Conservation (phyloP, 2,113 vertebrate species). For the Cinclus cinclus region DNA sequence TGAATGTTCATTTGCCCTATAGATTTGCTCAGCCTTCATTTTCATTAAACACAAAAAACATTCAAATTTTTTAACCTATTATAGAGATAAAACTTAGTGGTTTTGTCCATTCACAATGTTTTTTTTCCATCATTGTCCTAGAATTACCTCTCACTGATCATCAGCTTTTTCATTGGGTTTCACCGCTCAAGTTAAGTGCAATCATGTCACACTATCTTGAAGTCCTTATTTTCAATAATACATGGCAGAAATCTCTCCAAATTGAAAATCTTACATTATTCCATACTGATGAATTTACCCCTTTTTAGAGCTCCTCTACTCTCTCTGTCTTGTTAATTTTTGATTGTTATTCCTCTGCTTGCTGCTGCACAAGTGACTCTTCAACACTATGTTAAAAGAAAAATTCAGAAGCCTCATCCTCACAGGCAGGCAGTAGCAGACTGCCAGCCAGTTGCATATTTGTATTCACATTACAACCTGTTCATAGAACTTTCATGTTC, state of each 20-base stretch:
- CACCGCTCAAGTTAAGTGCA: background rate
- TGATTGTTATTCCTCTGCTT: background rate
- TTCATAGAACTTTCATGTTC: background rate
- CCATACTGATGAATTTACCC: background rate
- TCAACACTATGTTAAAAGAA: background rate
- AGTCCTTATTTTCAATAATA: background rate
- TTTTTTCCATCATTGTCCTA: background rate
- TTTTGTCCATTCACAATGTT: background rate
- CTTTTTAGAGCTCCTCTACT: background rate
- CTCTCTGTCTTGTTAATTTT: background rate
- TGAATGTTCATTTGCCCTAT: background rate
- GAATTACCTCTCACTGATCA: accelerated
- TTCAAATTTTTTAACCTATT: background rate
- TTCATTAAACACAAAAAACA: background rate
- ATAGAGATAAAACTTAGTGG: background rate
- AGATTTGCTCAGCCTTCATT: background rate
- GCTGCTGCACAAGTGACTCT: background rate
- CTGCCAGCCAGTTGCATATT: background rate
- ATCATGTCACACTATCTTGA: accelerated
- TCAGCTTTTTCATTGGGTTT: background rate
- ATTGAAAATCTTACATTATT: background rate
- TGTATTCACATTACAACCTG: background rate
- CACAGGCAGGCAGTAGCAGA: background rate
- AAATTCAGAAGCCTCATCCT: background rate
- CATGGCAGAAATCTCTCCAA: background rate